Evolutionary conservation across 2,888 invertebrate species (phyloP).

Genomic region (Ceratothoa steindachneri): DNA sequence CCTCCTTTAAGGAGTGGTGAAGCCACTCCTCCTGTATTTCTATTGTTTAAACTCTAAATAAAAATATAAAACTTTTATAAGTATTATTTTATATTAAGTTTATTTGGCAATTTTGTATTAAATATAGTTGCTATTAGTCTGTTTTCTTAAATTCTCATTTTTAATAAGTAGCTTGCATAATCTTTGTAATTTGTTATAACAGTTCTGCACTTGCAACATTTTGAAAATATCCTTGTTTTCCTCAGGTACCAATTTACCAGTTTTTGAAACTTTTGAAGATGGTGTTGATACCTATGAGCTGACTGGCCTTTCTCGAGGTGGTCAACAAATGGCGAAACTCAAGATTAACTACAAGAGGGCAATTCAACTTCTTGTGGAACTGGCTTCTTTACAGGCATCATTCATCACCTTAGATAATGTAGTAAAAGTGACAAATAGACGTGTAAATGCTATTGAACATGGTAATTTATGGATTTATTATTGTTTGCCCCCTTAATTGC

Average conservation of each 20-base stretch:
- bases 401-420: slow-evolving; percentile 98
- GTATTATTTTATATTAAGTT: too few relatives aligned
- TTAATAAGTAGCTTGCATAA: too few relatives aligned
- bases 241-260: slow-evolving; percentile 87
- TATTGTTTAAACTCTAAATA: too few relatives aligned
- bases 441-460: slow-evolving; percentile 99
- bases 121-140: too few relatives aligned
- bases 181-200: too few relatives aligned
- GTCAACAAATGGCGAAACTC: slow-evolving; percentile 91
- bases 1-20: too few relatives aligned
- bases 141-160: too few relatives aligned
- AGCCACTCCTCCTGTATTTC: too few relatives aligned
- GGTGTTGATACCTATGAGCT: slow-evolving; percentile 94
- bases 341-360: slow-evolving; percentile 98
- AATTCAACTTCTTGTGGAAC: slow-evolving; percentile 87
- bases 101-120: too few relatives aligned
- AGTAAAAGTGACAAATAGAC: slow-evolving; percentile 95
- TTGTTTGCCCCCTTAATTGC: too few relatives aligned
- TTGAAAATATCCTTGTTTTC: slow-evolving; percentile 38
- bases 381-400: slow-evolving; percentile 96
- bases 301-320: slow-evolving; percentile 93
- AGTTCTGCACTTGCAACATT: too few relatives aligned
- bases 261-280: slow-evolving; percentile 91
- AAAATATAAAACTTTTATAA: too few relatives aligned
- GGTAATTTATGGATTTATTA: slow-evolving; percentile 60